Percentiles rank a stretch among this genome's conserved stretches.
These are phyloP conservation scores for Pluvialis apricaria DNA, from an alignment of 2,113 vertebrate genomes.

Conservation along the genomic window DNA sequence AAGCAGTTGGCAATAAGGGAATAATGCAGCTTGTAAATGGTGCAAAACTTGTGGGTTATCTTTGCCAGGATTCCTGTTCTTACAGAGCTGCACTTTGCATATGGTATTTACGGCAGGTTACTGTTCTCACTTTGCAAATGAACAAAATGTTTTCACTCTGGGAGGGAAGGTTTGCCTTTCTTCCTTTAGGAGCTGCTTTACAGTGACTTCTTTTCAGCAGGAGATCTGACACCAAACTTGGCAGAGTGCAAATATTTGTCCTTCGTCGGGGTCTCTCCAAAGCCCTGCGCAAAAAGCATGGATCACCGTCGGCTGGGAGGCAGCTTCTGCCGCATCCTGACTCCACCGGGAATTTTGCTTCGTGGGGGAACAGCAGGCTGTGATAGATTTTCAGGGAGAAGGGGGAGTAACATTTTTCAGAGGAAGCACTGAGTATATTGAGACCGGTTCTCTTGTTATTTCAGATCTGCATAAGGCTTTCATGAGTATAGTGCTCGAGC, in stretches of 20 bases:
- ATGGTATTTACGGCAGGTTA: not conserved
- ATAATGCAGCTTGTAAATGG: not conserved
- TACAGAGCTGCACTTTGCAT: not conserved
- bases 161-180: not conserved
- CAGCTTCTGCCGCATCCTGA: not conserved
- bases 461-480: not conserved
- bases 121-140: not conserved
- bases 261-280: fast-evolving
- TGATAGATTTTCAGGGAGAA: not conserved
- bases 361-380: not conserved
- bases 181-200: not conserved
- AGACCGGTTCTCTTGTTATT: not conserved
- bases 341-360: not conserved
- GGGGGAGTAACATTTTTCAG: not conserved
- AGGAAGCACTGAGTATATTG: not conserved
- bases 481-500: fast-evolving
- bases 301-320: not conserved
- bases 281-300: not conserved
- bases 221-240: not conserved
- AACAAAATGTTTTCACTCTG: not conserved
- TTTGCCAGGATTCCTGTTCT: not conserved
- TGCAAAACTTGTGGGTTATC: not conserved
- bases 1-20: not conserved
- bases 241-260: not conserved
- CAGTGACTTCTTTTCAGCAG: not conserved